Conservation (phyloP, 2,797 vertebrate genomes). For the Odontamblyopus rebecca region DNA sequence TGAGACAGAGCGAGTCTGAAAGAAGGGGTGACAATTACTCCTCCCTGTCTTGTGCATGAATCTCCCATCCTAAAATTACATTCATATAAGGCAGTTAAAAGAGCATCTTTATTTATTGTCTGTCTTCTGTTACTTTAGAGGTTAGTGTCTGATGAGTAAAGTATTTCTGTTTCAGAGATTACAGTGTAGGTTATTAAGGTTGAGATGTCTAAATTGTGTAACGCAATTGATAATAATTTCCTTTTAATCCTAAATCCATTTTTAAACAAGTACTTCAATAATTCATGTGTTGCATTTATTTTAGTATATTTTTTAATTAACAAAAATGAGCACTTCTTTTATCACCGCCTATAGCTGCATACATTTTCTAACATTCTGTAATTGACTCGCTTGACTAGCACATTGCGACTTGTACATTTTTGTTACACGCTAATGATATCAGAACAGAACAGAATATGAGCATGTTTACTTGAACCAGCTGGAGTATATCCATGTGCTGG, state of each 20-base stretch:
- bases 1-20: conserved; percentile 66
- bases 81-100: conserved; percentile 10
- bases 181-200: not conserved
- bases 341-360: no score
- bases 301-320: no score
- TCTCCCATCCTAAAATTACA: conserved; percentile 21
- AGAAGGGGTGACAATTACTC: conserved; percentile 52
- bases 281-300: no score
- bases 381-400: conserved; percentile 26
- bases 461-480: conserved; percentile 48
- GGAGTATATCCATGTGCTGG: conserved; percentile 42
- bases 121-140: not conserved
- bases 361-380: not conserved
- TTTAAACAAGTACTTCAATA: no score
- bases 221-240: not conserved
- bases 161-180: not conserved
- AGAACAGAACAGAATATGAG: conserved; percentile 31
- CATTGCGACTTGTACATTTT: conserved; percentile 33
- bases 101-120: conserved; percentile 25
- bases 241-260: no score
- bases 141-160: not conserved
- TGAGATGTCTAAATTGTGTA: not conserved
- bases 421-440: conserved; percentile 55
- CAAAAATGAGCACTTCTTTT: no score
- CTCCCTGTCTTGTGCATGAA: conserved; percentile 36